phyloP scores from a whole-genome alignment of 2,888 invertebrate genomes.

The Lycaena phlaeas region DNA sequence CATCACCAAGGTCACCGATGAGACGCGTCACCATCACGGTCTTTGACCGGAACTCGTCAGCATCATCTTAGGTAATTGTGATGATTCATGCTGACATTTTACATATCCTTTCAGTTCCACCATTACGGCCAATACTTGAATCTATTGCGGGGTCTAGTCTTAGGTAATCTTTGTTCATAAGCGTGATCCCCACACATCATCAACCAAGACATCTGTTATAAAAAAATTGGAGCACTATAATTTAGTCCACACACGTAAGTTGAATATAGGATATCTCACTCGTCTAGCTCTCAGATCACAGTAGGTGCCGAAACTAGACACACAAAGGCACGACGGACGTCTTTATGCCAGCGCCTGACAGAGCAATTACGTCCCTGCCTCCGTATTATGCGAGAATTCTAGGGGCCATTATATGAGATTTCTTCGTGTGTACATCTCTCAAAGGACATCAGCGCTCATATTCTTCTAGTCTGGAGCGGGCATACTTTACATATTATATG shows the following conservation, averaged over 20 bases:
- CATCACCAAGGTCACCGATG: constrained; percentile 1
- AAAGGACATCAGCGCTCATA: background rate
- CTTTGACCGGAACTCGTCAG: constrained; percentile 1
- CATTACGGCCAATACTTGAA: too few species aligned
- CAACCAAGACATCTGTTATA: too few species aligned
- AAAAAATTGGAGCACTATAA: too few species aligned
- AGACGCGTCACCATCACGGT: background rate
- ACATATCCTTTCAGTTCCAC: too few species aligned
- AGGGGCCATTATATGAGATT: constrained; percentile 3
- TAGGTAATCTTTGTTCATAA: too few species aligned
- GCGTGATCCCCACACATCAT: too few species aligned
- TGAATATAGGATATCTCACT: too few species aligned
- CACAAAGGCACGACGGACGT: constrained; percentile 6
- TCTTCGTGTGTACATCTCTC: background rate
- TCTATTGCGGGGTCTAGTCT: too few species aligned
- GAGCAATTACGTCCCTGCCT: constrained; percentile 2
- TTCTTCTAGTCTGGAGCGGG: too few species aligned
- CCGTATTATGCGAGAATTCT: constrained; percentile 1
- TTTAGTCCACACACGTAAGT: too few species aligned
- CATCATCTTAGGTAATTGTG: background rate
- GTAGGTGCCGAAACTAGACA: background rate
- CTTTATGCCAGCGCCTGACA: constrained; percentile 3
- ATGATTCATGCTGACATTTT: background rate
- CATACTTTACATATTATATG: too few species aligned
- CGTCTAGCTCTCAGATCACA: background rate